These are phyloP conservation scores for Iguana delicatissima DNA, from an alignment of 2,797 vertebrate genomes.

Conservation along the genomic window DNA sequence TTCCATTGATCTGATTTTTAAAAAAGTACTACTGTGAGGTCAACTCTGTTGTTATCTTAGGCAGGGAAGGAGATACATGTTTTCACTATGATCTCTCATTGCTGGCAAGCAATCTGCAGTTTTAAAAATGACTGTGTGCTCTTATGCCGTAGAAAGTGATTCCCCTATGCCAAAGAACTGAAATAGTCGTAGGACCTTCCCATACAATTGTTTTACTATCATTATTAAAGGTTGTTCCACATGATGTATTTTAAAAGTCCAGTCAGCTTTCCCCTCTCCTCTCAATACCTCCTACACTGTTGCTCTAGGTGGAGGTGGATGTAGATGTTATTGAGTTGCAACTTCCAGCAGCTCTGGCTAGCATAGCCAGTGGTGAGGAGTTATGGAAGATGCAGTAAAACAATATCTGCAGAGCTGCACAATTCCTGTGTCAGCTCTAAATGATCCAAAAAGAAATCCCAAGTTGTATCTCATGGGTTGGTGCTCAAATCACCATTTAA, in stretches of 20 bases:
- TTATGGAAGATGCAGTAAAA: not conserved
- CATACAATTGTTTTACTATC: not conserved
- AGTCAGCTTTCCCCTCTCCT: not conserved
- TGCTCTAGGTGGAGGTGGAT: too few relatives aligned
- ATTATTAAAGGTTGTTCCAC: not conserved
- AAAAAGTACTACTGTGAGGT: not conserved
- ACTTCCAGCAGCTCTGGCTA: too few relatives aligned
- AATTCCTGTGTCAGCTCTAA: too few relatives aligned
- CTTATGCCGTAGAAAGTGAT: not conserved
- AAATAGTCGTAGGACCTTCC: not conserved
- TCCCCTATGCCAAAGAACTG: not conserved
- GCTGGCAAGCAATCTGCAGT: not conserved
- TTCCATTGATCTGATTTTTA: not conserved
- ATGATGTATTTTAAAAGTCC: not conserved
- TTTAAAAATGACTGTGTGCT: not conserved
- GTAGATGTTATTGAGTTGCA: too few relatives aligned
- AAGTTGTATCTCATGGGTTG: not conserved
- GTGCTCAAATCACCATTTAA: not conserved
- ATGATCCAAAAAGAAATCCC: not conserved
- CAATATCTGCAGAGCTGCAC: too few relatives aligned
- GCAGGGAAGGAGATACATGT: not conserved
- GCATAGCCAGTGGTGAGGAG: too few relatives aligned
- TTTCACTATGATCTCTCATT: not conserved
- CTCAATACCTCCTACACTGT: not conserved
- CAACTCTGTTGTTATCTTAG: not conserved